phyloP scores from a whole-genome alignment of 37 sponge, comb jelly and placozoan species.

The Trichoplax adhaerens region DNA sequence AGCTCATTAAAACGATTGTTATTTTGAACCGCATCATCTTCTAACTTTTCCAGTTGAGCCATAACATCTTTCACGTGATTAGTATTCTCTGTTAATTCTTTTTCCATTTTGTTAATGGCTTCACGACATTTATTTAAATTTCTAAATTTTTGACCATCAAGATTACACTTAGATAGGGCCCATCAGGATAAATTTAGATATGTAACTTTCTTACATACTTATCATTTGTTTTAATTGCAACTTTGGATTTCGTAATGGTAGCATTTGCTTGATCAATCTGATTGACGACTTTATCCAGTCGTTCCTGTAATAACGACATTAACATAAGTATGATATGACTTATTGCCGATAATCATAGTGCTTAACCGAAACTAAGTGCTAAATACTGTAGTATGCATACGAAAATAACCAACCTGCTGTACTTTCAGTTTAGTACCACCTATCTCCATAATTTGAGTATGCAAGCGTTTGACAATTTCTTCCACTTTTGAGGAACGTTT shows the following conservation, averaged over 20 bases:
- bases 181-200: background rate
- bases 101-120: constrained; percentile 1
- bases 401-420: constrained; percentile 22
- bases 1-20: constrained; percentile 1
- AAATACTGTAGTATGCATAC: background rate
- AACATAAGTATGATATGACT: no score
- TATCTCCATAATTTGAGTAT: constrained; percentile 56
- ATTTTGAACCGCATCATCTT: constrained; percentile 23
- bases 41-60: constrained; percentile 24
- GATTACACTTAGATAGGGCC: background rate
- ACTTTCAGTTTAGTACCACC: constrained; percentile 41
- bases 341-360: no score
- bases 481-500: no score
- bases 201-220: background rate
- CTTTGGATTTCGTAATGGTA: constrained; percentile 70
- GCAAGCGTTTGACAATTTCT: background rate
- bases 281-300: constrained; percentile 1
- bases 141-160: background rate
- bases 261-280: constrained; percentile 48
- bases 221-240: constrained; percentile 39
- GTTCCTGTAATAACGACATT: background rate
- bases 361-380: no score
- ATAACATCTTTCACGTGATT: constrained; percentile 20
- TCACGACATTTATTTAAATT: constrained; percentile 12
- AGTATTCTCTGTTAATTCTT: background rate